phyloP scores from a whole-genome alignment of 2,797 vertebrate genomes.

The Eleutherodactylus coqui region DNA sequence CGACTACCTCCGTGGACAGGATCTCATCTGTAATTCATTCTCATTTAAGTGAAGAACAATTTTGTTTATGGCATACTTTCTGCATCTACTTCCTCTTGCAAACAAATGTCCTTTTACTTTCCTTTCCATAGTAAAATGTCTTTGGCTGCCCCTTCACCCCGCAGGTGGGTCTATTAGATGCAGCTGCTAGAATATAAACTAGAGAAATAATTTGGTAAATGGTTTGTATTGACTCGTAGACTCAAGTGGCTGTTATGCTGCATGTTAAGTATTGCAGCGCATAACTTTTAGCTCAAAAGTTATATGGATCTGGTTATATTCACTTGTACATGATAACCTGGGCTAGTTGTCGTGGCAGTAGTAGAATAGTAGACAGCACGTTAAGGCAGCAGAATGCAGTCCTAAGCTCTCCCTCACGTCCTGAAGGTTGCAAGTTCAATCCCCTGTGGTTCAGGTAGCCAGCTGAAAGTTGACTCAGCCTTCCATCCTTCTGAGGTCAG shows the following conservation, averaged over 20 bases:
- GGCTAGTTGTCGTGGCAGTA: too few species aligned
- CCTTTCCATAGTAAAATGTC: constrained; percentile 5
- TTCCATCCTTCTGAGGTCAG: too few species aligned
- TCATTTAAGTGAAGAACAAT: constrained; percentile 11
- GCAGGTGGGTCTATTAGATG: constrained; percentile 8
- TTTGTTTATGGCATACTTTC: constrained; percentile 32
- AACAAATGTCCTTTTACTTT: constrained; percentile 30
- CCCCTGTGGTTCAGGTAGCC: too few species aligned
- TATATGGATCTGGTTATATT: too few species aligned
- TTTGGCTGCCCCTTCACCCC: not conserved
- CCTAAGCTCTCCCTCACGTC: too few species aligned
- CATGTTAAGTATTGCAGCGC: not conserved
- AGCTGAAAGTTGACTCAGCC: too few species aligned
- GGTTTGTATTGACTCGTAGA: not conserved
- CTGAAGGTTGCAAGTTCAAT: too few species aligned
- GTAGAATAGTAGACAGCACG: too few species aligned
- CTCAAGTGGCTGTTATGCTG: not conserved
- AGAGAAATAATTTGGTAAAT: not conserved
- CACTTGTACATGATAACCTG: too few species aligned
- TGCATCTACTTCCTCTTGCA: constrained; percentile 26
- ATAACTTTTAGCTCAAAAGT: not conserved
- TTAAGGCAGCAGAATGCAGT: too few species aligned
- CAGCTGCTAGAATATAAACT: constrained; percentile 6
- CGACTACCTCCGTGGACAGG: not conserved
- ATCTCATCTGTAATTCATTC: constrained; percentile 32